phyloP scores from a whole-genome alignment of 2,113 vertebrate species.

The Crotalus viridis region DNA sequence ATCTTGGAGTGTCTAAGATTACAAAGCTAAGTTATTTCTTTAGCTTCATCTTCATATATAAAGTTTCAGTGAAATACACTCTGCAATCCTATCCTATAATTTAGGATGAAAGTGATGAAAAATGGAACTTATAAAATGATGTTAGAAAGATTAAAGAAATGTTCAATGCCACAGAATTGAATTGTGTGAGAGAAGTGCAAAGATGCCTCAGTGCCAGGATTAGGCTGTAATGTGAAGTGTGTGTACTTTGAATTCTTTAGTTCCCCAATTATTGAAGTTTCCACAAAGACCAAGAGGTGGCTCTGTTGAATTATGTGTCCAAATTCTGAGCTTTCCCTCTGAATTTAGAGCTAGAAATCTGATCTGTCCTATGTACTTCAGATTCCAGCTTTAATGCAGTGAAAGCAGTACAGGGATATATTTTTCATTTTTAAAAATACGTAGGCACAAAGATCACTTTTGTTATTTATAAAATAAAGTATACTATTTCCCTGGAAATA shows the following conservation, averaged over 20 bases:
- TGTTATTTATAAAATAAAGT: slow-evolving; percentile 14
- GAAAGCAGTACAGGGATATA: no score
- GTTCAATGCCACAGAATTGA: neutral
- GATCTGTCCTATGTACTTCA: neutral
- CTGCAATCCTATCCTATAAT: neutral
- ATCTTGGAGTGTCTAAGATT: neutral
- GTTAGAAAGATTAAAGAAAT: neutral
- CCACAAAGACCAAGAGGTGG: neutral
- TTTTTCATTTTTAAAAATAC: neutral
- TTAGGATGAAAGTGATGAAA: neutral
- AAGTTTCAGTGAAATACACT: neutral
- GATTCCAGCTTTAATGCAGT: neutral
- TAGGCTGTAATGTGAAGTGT: neutral
- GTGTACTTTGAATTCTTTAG: neutral
- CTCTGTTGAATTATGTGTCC: neutral
- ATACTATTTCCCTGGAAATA: neutral
- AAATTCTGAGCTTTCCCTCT: neutral
- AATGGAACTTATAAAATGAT: neutral
- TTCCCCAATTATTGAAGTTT: neutral
- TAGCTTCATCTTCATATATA: neutral
- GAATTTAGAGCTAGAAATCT: neutral
- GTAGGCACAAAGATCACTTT: neutral
- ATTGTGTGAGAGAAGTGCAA: neutral
- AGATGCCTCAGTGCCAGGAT: neutral
- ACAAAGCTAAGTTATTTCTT: neutral